These are phyloP conservation scores for Platorchestia sp. DNA, from an alignment of 1,140 invertebrate species.

Conservation along the genomic window DNA sequence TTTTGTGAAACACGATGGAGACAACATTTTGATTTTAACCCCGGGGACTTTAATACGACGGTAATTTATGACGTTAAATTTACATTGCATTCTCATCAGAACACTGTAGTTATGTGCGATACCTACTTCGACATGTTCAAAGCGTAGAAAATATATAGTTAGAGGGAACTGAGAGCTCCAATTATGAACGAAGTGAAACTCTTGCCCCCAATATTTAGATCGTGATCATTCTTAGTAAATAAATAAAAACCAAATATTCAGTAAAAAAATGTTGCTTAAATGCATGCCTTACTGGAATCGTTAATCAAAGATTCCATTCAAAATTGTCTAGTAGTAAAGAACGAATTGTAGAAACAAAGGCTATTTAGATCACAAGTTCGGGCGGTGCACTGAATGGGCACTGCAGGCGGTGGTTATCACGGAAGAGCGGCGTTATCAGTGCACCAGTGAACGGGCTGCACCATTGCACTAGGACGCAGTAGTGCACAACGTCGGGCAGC, in stretches of 20 bases:
- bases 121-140: no score
- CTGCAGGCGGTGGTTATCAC: slow-evolving; percentile 9
- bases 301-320: background rate
- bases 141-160: background rate
- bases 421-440: slow-evolving; percentile 21
- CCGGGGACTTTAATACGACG: background rate
- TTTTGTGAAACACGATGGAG: background rate
- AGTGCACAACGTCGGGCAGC: background rate
- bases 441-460: slow-evolving; percentile 2
- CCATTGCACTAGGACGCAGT: background rate
- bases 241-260: background rate
- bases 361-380: background rate
- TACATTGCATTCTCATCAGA: background rate
- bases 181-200: no score
- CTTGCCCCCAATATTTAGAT: no score
- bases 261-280: background rate
- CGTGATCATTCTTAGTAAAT: no score
- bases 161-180: no score
- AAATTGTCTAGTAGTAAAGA: background rate
- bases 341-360: background rate
- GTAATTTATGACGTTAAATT: no score
- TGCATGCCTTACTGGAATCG: background rate
- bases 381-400: background rate
- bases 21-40: background rate
- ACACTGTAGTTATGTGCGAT: no score